phyloP scores from a whole-genome alignment of 2,797 vertebrate species.

The Xerus rutilus region DNA sequence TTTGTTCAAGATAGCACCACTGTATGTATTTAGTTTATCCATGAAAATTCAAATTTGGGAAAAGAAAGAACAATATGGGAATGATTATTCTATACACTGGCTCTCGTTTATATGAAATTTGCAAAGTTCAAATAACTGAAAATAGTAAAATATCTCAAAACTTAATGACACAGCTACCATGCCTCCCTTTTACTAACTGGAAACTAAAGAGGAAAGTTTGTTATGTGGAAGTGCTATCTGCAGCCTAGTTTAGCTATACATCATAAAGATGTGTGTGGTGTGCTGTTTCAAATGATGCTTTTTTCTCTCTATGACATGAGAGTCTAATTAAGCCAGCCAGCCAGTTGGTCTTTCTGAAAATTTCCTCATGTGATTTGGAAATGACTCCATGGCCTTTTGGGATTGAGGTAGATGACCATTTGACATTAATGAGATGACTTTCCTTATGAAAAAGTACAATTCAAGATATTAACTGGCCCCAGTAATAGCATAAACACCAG shows the following conservation, averaged over 20 bases:
- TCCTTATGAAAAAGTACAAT: slow-evolving; percentile 63
- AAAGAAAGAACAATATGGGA: slow-evolving; percentile 23
- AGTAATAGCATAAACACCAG: slow-evolving; percentile 25
- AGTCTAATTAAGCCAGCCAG: neutral
- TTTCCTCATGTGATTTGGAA: slow-evolving; percentile 51
- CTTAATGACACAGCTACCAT: slow-evolving; percentile 3
- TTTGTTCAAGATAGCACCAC: neutral
- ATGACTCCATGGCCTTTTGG: slow-evolving; percentile 34
- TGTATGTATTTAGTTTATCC: slow-evolving; percentile 35
- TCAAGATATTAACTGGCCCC: neutral
- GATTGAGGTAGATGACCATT: slow-evolving; percentile 34
- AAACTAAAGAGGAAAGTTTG: neutral
- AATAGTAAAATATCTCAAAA: slow-evolving; percentile 52
- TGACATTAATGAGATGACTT: slow-evolving; percentile 46
- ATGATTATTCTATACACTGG: slow-evolving; percentile 42
- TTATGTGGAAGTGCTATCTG: slow-evolving; percentile 68
- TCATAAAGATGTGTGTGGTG: neutral
- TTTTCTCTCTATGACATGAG: slow-evolving; percentile 69
- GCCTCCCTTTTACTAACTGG: slow-evolving; percentile 30
- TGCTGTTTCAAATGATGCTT: slow-evolving; percentile 69
- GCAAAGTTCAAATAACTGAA: slow-evolving; percentile 36
- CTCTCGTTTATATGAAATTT: slow-evolving; percentile 59
- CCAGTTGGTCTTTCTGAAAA: slow-evolving; percentile 54
- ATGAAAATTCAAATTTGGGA: slow-evolving; percentile 55
- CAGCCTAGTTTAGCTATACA: slow-evolving; percentile 74